A percentile compares a stretch with the other conserved stretches of the same genome.
Evolutionary conservation across 2,113 vertebrate species (phyloP).

Genomic region (Dromaius novaehollandiae): DNA sequence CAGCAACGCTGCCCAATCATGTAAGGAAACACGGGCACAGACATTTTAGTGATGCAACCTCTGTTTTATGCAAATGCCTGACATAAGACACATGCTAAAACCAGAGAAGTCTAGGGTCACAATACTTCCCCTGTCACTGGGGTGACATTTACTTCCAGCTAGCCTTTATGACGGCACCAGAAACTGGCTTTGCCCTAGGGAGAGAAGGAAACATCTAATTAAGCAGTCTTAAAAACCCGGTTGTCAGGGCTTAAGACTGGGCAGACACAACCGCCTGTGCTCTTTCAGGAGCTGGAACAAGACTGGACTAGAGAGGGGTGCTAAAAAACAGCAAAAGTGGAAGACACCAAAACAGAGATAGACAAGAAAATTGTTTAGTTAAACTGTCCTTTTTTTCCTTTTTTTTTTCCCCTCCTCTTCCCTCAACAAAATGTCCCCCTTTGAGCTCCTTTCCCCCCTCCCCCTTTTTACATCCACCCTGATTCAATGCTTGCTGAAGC

Average conservation of each 20-base stretch:
- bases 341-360: background rate
- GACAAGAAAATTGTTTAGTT: background rate
- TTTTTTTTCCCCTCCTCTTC: background rate
- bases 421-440: background rate
- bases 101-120: background rate
- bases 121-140: background rate
- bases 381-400: background rate
- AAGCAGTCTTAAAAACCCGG: background rate
- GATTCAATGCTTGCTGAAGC: background rate
- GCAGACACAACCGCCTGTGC: background rate
- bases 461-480: background rate
- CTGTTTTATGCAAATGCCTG: background rate
- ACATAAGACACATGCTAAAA: background rate
- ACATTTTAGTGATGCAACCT: background rate
- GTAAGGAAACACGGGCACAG: background rate
- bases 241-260: background rate
- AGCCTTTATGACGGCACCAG: background rate
- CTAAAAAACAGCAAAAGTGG: background rate
- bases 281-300: background rate
- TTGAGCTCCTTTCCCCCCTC: background rate
- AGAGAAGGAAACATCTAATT: constrained; percentile 27
- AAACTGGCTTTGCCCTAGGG: background rate
- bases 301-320: background rate
- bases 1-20: background rate
- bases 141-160: background rate